A percentile compares a stretch with the other conserved stretches of the same genome.
Evolutionary conservation across 2,888 invertebrate genomes (phyloP).

Genomic region (Eupelmus urozonus): DNA sequence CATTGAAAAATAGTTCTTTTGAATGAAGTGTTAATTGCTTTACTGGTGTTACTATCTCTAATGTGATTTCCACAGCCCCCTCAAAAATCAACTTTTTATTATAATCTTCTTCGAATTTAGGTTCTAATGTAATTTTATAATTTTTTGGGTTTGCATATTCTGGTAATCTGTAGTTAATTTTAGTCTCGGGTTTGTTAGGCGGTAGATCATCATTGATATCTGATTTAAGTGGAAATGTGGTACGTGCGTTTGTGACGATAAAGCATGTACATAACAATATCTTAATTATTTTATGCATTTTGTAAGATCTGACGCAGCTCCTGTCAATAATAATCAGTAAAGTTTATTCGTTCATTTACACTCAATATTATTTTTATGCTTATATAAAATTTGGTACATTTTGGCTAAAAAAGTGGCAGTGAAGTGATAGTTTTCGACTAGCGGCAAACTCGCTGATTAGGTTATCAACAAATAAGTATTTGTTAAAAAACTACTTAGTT

Average conservation of each 20-base stretch:
- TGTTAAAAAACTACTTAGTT: too few species aligned
- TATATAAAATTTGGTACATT: too few species aligned
- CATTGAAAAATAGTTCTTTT: constrained; percentile 14
- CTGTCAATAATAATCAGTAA: constrained; percentile 15
- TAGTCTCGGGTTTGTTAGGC: background rate
- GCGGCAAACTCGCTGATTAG: too few species aligned
- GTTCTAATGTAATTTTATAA: constrained; percentile 28
- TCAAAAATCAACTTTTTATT: constrained; percentile 48
- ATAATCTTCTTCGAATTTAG: constrained; percentile 26
- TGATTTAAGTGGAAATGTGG: background rate
- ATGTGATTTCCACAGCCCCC: constrained; percentile 13
- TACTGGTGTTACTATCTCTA: background rate
- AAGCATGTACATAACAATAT: background rate
- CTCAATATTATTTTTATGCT: too few species aligned
- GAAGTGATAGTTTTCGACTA: too few species aligned
- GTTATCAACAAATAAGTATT: too few species aligned
- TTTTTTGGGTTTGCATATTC: constrained; percentile 8
- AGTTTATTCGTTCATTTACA: background rate
- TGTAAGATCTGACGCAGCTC: background rate
- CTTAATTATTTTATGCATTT: constrained; percentile 22
- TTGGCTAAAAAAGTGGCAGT: too few species aligned
- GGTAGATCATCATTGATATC: background rate
- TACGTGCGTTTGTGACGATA: constrained; percentile 13
- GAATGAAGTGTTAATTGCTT: constrained; percentile 38
- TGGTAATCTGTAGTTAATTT: constrained; percentile 40